Base-by-base conservation (phyloP, 1,140 invertebrate genomes). In the Bombus haemorrhoidalis region DNA sequence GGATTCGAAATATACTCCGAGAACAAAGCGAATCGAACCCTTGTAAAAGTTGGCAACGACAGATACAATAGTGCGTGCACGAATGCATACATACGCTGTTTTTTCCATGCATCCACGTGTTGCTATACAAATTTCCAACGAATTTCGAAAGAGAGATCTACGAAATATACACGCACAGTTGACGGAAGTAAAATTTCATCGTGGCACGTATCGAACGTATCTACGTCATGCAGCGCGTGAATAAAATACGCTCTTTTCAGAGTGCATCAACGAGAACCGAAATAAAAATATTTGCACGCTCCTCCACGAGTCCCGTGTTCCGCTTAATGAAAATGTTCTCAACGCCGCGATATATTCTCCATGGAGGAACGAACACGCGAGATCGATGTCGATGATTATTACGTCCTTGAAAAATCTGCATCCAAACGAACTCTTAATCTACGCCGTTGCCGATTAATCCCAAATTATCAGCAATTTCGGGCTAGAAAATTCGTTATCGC, bases 1-100 rank as follows among this genome's bases (percentile, higher is more conserved):
- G 64, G 77, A 62, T 62, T 66, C 86, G 72, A 81, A 81, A 81
- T 28, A 15, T 71, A 47, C 47, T 59, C 47, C 0, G 32, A 28
- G 34, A 37, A 8, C 4, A 6, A 28, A 13, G 34, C 53, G 47
- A 9, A 41, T 37, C 34, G 34, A 22, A 10, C 34, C 3, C 66
- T 37, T 3, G 64, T 8, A 15, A 66, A 32, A 66, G 32, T 34
- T 34, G 2, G 13, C 62, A 53, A 34, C 4, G 6, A 15, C 15
- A 3, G 32, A 34, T 9, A 34, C 32, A 37, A 22, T 25, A 18
- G 32, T 9, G 32, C 37, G 68, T 39, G 32, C 6, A 22, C 25
- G 66, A 8, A 18, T 10, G 66, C 32, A 3, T 22, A 18, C 66
- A 18, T 53, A 8, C 18, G 47, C 47, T 53, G 18, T 18, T 53